Evolutionary conservation across 1,140 invertebrate species (phyloP), one percentile per base, ranked within the genome.

Genomic region (Cotesia chilonis): DNA sequence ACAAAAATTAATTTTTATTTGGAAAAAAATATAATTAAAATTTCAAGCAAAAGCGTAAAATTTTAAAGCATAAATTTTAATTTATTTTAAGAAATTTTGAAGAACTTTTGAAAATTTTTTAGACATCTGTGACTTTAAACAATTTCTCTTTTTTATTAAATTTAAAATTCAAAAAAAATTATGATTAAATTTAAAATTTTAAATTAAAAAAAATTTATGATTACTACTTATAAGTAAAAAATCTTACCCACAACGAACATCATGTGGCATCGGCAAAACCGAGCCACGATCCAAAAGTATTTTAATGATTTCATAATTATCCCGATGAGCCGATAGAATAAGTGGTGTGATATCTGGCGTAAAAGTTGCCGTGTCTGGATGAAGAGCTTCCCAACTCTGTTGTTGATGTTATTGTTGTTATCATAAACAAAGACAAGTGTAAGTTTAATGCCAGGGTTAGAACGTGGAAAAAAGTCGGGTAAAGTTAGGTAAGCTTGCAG

Each of bases 221-320:
- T 28, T 28, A 28, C 28, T 28, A 28, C 28, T 28, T 28, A 7
- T 47, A 47, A 47, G 41, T 47, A 47, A 47, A 47, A 9, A 47
- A 37, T 66, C 81, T 84, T 65, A 87, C 85, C 85, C 85, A 71
- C 85, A 87, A 68, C 93, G 92, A 77, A 96, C 94, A 84, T 97
- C 95, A 83, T 98, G 96, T 1, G 96, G 96, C 89, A 94, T 93
- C 1, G 95, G 95, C 71, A 97, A 88, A 7, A 91, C 92, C 3
- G 94, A 93, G 14, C 95, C 95, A 57, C 95, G 90, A 89, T 99
- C 97, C 74, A 99, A 87, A 6, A 99, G 90, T 76, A 99, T 95
- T 90, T 99, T 99, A 80, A 98, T 98, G 77, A 98, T 98, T 89
- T 99, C 97, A 85, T 98, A 99, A 88, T 98, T 98, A 88, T 99